These are phyloP conservation scores for Girardinichthys multiradiatus DNA, from an alignment of 2,113 vertebrate species.

Conservation along the genomic window DNA sequence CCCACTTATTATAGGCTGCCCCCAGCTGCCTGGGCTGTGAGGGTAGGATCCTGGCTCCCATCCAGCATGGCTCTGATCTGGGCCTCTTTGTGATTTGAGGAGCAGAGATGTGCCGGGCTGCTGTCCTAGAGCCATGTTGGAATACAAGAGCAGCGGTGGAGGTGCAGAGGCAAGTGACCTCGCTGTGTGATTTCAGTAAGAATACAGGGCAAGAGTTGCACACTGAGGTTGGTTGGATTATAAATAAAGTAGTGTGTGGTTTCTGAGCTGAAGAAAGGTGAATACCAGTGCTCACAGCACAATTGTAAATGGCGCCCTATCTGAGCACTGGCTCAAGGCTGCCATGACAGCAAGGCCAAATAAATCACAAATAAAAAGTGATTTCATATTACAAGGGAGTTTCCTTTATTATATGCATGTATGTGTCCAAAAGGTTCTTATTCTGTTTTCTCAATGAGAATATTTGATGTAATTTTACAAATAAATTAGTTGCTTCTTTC, in stretches of 20 bases:
- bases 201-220: constrained; percentile 75
- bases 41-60: constrained; percentile 74
- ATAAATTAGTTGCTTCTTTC: neutral
- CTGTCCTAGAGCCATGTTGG: constrained; percentile 84
- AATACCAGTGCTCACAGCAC: constrained; percentile 72
- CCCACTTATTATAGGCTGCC: constrained; percentile 79
- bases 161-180: constrained; percentile 79
- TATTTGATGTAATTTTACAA: neutral
- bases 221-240: constrained; percentile 78
- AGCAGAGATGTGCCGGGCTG: constrained; percentile 74
- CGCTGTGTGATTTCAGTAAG: constrained; percentile 76
- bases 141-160: constrained; percentile 75
- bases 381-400: neutral
- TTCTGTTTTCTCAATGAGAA: neutral
- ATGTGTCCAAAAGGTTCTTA: neutral
- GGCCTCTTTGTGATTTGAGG: constrained; percentile 78
- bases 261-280: constrained; percentile 77
- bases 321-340: constrained; percentile 73
- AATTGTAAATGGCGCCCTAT: constrained; percentile 70
- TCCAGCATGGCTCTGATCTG: constrained; percentile 80
- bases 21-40: constrained; percentile 76
- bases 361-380: constrained; percentile 15
- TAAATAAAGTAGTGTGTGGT: constrained; percentile 80
- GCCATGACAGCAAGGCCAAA: constrained; percentile 64
- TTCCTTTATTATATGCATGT: constrained; percentile 20